These are phyloP conservation scores for Hycleus cichorii DNA, from an alignment of 1,140 invertebrate species.

Conservation along the genomic window DNA sequence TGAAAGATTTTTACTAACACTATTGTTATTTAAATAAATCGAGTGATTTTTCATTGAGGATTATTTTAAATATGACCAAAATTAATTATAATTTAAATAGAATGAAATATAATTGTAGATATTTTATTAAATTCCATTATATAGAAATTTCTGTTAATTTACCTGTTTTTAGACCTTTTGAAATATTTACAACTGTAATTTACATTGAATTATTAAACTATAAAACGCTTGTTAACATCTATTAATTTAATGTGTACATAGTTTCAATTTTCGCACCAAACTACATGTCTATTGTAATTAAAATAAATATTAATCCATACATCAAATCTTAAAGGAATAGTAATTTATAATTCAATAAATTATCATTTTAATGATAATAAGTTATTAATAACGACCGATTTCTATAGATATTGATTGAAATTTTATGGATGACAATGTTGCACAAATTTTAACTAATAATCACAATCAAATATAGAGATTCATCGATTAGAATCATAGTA, in stretches of 20 bases:
- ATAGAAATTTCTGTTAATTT: slow-evolving; percentile 5
- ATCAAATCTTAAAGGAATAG: not conserved
- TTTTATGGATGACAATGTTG: too few relatives aligned
- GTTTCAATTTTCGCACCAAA: slow-evolving; percentile 11
- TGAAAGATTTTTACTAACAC: too few relatives aligned
- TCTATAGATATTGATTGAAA: too few relatives aligned
- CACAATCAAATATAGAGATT: not conserved
- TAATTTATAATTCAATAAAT: not conserved
- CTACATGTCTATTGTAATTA: slow-evolving; percentile 2
- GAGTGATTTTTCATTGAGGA: too few relatives aligned
- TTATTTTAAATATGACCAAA: too few relatives aligned
- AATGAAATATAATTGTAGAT: slow-evolving; percentile 6
- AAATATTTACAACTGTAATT: slow-evolving; percentile 14
- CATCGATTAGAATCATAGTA: not conserved
- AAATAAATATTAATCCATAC: not conserved
- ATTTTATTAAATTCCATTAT: slow-evolving; percentile 11
- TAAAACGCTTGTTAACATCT: slow-evolving; percentile 16
- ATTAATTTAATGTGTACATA: slow-evolving; percentile 11
- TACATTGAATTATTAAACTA: slow-evolving; percentile 14
- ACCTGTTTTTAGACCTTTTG: slow-evolving; percentile 10
- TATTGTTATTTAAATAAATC: too few relatives aligned
- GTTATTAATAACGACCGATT: too few relatives aligned
- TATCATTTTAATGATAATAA: not conserved
- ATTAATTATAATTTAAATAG: too few relatives aligned
- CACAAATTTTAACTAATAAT: too few relatives aligned